These are phyloP conservation scores for Lichenostomus cassidix DNA, from an alignment of 2,113 vertebrate species.

Conservation along the genomic window DNA sequence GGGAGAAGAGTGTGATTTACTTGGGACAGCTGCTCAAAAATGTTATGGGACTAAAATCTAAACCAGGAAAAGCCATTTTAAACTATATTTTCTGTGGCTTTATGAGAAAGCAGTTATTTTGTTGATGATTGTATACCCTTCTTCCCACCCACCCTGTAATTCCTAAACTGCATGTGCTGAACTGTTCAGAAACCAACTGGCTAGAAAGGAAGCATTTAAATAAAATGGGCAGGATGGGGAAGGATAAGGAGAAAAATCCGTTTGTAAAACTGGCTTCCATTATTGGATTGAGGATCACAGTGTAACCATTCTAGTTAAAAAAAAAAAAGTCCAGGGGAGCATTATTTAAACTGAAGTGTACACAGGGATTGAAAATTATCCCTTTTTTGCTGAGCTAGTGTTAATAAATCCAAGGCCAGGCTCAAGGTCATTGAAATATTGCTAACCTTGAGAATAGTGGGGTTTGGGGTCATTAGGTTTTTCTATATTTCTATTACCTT, in stretches of 20 bases:
- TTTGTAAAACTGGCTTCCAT: neutral
- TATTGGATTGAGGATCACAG: neutral
- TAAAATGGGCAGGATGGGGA: neutral
- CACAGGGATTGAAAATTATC: neutral
- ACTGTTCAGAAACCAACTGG: neutral
- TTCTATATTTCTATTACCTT: neutral
- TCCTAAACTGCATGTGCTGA: neutral
- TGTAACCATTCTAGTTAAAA: neutral
- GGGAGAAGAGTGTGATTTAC: neutral
- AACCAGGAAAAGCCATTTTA: neutral
- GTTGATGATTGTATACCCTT: neutral
- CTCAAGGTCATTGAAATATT: slow-evolving; percentile 49
- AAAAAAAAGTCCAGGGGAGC: neutral
- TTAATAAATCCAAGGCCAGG: neutral
- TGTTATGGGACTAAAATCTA: neutral
- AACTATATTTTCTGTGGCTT: neutral
- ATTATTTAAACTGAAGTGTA: neutral
- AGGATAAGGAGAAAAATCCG: neutral
- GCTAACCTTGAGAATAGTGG: neutral
- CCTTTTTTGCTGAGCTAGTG: neutral
- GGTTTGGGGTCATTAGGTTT: fast-evolving
- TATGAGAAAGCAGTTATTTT: neutral
- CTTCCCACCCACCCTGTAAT: neutral
- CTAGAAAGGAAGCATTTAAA: neutral
- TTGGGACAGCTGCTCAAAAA: neutral